phyloP scores from a whole-genome alignment of 2,888 invertebrate genomes.

The Hyposoter didymator region DNA sequence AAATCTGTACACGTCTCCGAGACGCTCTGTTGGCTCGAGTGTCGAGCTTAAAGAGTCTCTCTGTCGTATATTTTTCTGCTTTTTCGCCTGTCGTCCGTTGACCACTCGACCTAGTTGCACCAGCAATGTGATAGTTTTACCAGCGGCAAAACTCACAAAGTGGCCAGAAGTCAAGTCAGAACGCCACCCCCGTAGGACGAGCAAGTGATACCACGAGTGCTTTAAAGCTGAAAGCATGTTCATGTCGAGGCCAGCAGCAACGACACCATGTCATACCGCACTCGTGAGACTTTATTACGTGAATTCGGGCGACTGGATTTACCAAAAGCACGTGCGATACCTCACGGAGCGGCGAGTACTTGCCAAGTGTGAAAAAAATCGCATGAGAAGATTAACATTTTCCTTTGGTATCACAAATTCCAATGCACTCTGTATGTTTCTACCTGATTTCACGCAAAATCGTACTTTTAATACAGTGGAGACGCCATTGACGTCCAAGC shows the following conservation, averaged over 20 bases:
- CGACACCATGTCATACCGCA: conserved; percentile 57
- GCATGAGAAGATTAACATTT: not conserved
- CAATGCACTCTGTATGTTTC: not conserved
- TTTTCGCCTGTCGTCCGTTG: conserved; percentile 51
- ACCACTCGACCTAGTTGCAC: conserved; percentile 76
- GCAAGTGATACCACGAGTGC: conserved; percentile 69
- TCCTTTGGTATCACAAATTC: not conserved
- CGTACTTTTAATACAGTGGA: not conserved
- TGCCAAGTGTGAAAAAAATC: not conserved
- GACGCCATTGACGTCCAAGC: not conserved
- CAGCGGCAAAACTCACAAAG: conserved; percentile 66
- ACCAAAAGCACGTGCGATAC: not conserved
- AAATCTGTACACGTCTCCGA: not conserved
- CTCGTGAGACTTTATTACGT: conserved; percentile 47
- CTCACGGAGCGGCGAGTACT: not conserved
- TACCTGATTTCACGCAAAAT: not conserved
- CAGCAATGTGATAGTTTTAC: conserved; percentile 72
- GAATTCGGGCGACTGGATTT: conserved; percentile 20
- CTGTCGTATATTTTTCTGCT: conserved; percentile 43
- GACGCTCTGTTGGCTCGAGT: conserved; percentile 10
- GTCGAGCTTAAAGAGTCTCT: not conserved
- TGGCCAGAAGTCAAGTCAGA: conserved; percentile 62
- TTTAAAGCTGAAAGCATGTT: conserved; percentile 82
- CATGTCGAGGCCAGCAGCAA: conserved; percentile 73
- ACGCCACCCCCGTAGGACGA: conserved; percentile 43